phyloP scores from a whole-genome alignment of 2,888 invertebrate species.

The Cheilosia grossa region DNA sequence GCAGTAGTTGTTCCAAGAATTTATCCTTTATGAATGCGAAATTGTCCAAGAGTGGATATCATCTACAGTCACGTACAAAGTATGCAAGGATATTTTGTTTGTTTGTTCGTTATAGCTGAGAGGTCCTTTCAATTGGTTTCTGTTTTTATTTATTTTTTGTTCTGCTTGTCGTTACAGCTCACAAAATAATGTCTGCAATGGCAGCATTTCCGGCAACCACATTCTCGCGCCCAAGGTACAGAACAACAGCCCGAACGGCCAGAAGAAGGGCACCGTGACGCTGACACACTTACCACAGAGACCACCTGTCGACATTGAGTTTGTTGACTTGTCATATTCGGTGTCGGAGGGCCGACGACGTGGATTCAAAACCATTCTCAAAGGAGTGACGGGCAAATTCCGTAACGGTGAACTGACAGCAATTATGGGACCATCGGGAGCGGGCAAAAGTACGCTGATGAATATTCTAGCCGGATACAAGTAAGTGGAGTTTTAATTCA shows the following conservation, averaged over 20 bases:
- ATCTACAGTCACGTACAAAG: constrained; percentile 72
- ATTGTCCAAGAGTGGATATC: constrained; percentile 79
- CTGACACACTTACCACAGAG: constrained; percentile 93
- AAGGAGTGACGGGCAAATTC: constrained; percentile 94
- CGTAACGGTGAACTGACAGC: constrained; percentile 96
- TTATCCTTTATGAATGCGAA: constrained; percentile 79
- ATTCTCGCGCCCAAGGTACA: constrained; percentile 88
- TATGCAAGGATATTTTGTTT: constrained; percentile 40
- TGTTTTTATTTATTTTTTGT: constrained; percentile 2
- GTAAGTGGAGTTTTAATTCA: constrained; percentile 84
- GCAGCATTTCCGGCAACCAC: constrained; percentile 84
- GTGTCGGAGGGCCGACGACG: constrained; percentile 92
- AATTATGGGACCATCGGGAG: constrained; percentile 96
- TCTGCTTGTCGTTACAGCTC: constrained; percentile 84
- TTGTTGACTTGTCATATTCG: constrained; percentile 93
- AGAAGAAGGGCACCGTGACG: constrained; percentile 88
- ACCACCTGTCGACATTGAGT: constrained; percentile 95
- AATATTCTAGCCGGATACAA: constrained; percentile 95
- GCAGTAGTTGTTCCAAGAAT: constrained; percentile 56
- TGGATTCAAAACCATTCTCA: constrained; percentile 93
- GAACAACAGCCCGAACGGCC: constrained; percentile 86
- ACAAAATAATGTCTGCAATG: constrained; percentile 90
- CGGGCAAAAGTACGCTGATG: constrained; percentile 92
- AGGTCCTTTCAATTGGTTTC: not conserved
- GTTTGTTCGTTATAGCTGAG: constrained; percentile 1